phyloP scores from a whole-genome alignment of 2,113 vertebrate genomes.

The Rattus rattus region DNA sequence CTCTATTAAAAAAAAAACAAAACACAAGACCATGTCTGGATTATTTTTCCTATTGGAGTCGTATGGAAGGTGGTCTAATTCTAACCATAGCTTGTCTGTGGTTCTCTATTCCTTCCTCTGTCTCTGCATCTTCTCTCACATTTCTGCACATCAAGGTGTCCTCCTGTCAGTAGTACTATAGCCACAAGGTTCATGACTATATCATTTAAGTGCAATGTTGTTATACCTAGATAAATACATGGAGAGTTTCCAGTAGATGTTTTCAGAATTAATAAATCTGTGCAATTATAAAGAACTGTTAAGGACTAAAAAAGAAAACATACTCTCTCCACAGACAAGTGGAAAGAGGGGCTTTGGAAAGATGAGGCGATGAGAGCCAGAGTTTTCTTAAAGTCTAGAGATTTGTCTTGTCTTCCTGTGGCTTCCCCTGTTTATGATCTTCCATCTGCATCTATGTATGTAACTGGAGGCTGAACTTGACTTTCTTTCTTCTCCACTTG shows the following conservation, averaged over 20 bases:
- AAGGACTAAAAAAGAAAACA: background rate
- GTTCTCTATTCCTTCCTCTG: background rate
- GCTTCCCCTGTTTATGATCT: background rate
- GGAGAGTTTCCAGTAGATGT: background rate
- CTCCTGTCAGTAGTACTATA: background rate
- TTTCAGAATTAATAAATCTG: background rate
- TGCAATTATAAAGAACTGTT: background rate
- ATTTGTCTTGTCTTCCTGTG: background rate
- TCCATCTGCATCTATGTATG: background rate
- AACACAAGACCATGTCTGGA: background rate
- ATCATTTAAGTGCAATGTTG: background rate
- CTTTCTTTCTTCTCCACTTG: background rate
- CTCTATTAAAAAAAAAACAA: background rate
- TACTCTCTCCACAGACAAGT: background rate
- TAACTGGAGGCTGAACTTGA: background rate
- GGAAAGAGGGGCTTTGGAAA: background rate
- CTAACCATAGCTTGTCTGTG: accelerated
- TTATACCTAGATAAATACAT: background rate
- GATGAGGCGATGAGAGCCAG: background rate
- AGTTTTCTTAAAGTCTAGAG: background rate
- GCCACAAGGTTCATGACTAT: too few relatives aligned
- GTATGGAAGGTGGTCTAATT: accelerated
- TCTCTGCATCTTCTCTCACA: background rate
- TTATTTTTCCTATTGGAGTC: background rate
- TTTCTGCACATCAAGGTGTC: background rate